A percentile compares a stretch with the other conserved stretches of the same genome.
Conservation (phyloP, 2,888 invertebrate genomes). For the Orthonychiurus folsomi region DNA sequence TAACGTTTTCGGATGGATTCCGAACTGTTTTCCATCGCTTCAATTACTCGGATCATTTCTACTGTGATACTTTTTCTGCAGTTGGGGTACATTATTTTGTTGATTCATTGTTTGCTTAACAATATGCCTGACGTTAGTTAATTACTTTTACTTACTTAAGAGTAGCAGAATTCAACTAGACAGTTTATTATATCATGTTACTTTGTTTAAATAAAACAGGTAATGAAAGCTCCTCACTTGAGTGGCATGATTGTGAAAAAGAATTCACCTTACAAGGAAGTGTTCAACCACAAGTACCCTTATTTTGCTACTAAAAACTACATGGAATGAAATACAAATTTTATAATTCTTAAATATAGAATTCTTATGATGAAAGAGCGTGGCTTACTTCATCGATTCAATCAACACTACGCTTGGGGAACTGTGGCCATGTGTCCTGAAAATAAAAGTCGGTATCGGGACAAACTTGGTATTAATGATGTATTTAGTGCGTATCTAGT, state of each 20-base stretch:
- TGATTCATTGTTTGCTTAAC: too few relatives aligned
- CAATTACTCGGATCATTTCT: slow-evolving; percentile 3
- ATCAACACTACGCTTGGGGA: neutral
- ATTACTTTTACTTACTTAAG: too few relatives aligned
- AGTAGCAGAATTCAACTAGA: neutral
- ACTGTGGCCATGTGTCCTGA: neutral
- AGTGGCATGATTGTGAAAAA: slow-evolving; percentile 5
- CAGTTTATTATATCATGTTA: neutral
- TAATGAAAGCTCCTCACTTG: neutral
- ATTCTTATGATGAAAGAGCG: slow-evolving; percentile 3
- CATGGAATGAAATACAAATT: slow-evolving; percentile 1
- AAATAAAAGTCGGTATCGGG: neutral
- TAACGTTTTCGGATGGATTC: slow-evolving; percentile 3
- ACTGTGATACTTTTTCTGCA: slow-evolving; percentile 1
- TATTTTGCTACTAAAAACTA: neutral
- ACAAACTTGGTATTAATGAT: neutral
- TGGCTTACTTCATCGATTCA: neutral
- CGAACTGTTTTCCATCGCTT: neutral
- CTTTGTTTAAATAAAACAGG: neutral
- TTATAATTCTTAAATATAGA: too few relatives aligned
- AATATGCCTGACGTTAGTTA: too few relatives aligned
- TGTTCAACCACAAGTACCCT: neutral
- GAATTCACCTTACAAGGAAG: slow-evolving; percentile 1
- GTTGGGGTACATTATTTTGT: neutral
- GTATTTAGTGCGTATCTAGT: neutral